phyloP scores from a whole-genome alignment of 1,140 invertebrate genomes.

The Cotesia vestalis region DNA sequence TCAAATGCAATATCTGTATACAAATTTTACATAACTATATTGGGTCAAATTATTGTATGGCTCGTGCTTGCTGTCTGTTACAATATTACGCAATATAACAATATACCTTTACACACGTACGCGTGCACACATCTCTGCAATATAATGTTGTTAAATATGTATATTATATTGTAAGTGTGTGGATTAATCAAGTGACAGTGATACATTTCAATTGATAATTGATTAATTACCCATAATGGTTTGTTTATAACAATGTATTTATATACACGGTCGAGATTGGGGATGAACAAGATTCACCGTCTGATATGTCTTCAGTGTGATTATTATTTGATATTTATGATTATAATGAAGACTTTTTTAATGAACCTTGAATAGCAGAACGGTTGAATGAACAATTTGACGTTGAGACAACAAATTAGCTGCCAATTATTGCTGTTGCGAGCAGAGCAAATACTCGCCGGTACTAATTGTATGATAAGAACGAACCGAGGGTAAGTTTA shows the following conservation, averaged over 20 bases:
- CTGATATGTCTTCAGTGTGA: not conserved
- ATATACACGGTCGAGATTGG: not conserved
- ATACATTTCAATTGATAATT: not conserved
- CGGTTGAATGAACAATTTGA: conserved; percentile 39
- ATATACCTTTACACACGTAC: conserved; percentile 2
- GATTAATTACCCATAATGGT: too few species aligned
- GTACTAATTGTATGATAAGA: conserved; percentile 22
- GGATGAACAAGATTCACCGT: not conserved
- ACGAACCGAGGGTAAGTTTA: conserved; percentile 7
- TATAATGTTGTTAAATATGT: not conserved
- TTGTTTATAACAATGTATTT: too few species aligned
- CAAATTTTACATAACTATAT: conserved; percentile 51
- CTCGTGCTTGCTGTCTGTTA: conserved; percentile 27
- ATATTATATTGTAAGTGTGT: not conserved
- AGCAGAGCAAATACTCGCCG: conserved; percentile 12
- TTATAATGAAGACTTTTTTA: conserved; percentile 31
- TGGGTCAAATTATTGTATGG: conserved; percentile 36
- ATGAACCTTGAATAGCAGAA: conserved; percentile 13
- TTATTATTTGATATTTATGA: not conserved
- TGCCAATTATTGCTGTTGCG: conserved; percentile 43
- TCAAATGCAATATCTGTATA: conserved; percentile 48
- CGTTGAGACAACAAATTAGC: conserved; percentile 49
- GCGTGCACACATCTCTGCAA: not conserved
- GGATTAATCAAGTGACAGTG: not conserved
- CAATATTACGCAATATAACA: conserved; percentile 32